Evolutionary conservation across 2,797 vertebrate species (phyloP).

Genomic region (Sciurus carolinensis): DNA sequence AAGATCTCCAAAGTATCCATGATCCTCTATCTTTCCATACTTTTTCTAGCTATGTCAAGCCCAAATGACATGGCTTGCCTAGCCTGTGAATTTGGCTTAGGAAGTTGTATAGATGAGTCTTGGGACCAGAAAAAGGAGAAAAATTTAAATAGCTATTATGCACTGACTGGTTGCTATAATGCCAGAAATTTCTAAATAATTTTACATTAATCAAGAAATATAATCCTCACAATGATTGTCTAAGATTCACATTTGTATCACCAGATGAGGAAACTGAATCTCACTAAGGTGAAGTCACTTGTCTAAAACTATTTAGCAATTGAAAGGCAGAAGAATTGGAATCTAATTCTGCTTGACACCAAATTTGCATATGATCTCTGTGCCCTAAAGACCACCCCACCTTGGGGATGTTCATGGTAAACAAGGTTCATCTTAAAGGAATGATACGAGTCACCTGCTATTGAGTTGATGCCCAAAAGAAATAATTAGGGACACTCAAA

Average conservation of each 20-base stretch:
- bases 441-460: neutral
- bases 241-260: neutral
- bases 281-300: neutral
- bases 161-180: neutral
- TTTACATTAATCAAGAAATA: neutral
- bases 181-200: conserved; percentile 15
- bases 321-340: neutral
- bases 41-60: neutral
- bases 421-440: neutral
- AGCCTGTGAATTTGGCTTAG: neutral
- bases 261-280: neutral
- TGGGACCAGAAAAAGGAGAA: neutral
- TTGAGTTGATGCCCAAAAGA: neutral
- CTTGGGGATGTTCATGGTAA: neutral
- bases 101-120: neutral
- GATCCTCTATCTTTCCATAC: neutral
- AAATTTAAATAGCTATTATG: neutral
- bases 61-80: neutral
- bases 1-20: neutral
- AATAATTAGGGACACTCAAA: neutral
- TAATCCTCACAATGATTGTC: neutral
- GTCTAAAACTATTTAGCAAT: neutral
- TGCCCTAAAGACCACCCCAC: neutral
- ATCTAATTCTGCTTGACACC: neutral
- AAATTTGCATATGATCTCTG: neutral